These are phyloP conservation scores for Nanorana parkeri DNA, from an alignment of 2,113 vertebrate genomes.

Conservation along the genomic window DNA sequence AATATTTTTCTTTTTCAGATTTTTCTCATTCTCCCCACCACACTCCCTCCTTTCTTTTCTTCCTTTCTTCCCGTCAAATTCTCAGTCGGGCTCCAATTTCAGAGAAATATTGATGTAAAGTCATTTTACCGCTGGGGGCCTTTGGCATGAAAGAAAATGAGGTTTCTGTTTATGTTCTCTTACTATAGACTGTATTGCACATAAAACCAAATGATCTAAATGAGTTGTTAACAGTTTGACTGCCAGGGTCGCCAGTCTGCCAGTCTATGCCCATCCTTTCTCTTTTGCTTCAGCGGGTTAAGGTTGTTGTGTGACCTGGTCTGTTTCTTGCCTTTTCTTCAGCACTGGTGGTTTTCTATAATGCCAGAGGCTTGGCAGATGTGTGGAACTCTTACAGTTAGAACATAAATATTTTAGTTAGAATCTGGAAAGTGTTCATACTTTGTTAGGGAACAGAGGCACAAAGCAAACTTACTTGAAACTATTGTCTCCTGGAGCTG, in stretches of 20 bases:
- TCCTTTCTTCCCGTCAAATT: conserved; percentile 24
- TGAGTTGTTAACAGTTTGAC: neutral
- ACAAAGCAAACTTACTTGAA: conserved; percentile 20
- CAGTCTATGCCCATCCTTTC: neutral
- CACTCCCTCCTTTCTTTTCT: neutral
- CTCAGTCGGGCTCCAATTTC: conserved; percentile 26
- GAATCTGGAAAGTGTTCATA: conserved; percentile 39
- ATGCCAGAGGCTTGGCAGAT: conserved; percentile 30
- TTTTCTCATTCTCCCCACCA: conserved; percentile 24
- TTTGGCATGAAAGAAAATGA: conserved; percentile 43
- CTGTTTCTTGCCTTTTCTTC: neutral
- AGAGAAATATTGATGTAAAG: conserved; percentile 49
- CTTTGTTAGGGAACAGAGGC: conserved; percentile 24
- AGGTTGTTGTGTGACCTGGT: neutral
- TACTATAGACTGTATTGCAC: conserved; percentile 23
- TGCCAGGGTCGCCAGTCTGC: neutral
- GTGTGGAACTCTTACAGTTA: neutral
- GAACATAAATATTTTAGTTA: conserved; percentile 50
- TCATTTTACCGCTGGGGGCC: conserved; percentile 34
- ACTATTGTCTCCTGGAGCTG: conserved; percentile 2
- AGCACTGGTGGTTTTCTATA: neutral
- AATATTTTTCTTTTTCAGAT: conserved; percentile 56
- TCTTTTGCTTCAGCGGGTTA: neutral
- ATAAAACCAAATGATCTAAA: neutral
- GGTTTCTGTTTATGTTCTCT: conserved; percentile 30